Percentiles rank a stretch among this genome's conserved stretches.
Evolutionary conservation across 2,888 invertebrate species (phyloP).

Genomic region (Himalopsyche kuldschensis): DNA sequence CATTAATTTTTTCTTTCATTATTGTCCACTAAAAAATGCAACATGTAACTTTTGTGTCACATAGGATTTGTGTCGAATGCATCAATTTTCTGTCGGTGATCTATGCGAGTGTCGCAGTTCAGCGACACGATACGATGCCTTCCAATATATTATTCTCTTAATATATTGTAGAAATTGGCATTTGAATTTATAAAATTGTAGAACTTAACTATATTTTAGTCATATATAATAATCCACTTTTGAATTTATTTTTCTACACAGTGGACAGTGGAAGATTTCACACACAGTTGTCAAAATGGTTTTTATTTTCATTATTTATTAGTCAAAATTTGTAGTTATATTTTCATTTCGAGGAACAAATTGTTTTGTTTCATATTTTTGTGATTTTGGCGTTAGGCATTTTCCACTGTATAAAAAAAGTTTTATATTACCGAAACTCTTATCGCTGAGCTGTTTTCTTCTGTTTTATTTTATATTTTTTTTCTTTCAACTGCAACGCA

Average conservation of each 20-base stretch:
- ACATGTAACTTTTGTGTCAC: background rate
- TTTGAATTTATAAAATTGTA: background rate
- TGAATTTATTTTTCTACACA: background rate
- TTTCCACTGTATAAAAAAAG: background rate
- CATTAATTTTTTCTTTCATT: constrained; percentile 1
- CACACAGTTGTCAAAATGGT: background rate
- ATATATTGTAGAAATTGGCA: background rate
- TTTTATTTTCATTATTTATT: background rate
- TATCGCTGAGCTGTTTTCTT: background rate
- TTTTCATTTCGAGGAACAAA: background rate
- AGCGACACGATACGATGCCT: background rate
- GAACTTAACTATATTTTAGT: background rate
- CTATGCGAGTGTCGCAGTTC: background rate
- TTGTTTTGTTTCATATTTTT: background rate
- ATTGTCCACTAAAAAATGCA: constrained; percentile 9
- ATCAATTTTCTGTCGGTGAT: background rate
- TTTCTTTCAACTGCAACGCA: background rate
- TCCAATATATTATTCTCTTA: background rate
- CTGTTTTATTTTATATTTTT: background rate
- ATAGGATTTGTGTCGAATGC: background rate
- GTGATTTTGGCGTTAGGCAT: background rate
- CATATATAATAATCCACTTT: background rate
- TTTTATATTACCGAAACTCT: background rate
- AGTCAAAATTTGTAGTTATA: background rate
- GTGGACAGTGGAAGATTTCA: background rate